These are phyloP conservation scores for Macrotus californicus DNA, from an alignment of 2,113 vertebrate species.

Conservation along the genomic window DNA sequence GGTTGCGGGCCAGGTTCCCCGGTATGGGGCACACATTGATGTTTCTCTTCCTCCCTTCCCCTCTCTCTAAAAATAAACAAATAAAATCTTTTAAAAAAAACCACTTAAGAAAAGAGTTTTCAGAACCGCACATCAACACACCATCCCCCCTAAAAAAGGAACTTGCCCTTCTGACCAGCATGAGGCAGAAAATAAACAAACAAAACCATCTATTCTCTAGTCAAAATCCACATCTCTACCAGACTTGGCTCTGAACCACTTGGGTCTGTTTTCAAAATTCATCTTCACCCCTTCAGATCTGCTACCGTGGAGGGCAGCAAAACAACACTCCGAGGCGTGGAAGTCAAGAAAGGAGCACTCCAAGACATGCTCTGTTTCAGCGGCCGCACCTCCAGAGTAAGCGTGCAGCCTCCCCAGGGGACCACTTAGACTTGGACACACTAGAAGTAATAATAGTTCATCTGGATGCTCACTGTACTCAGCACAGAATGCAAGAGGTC, in stretches of 20 bases:
- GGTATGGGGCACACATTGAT: too few relatives aligned
- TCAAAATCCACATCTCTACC: constrained; percentile 47
- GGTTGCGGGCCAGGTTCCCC: too few relatives aligned
- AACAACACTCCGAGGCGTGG: constrained; percentile 8
- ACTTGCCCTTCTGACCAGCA: background rate
- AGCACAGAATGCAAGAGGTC: background rate
- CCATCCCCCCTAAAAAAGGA: background rate
- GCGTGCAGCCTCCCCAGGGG: background rate
- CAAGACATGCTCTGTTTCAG: background rate
- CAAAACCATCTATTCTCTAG: constrained; percentile 1
- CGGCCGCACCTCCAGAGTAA: background rate
- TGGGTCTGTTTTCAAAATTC: constrained; percentile 39
- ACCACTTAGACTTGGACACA: background rate
- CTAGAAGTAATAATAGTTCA: background rate
- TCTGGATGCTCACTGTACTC: background rate
- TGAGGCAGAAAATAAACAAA: constrained; percentile 50
- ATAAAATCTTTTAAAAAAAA: background rate
- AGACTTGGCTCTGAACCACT: constrained; percentile 37
- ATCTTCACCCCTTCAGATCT: constrained; percentile 45
- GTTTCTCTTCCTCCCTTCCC: too few relatives aligned
- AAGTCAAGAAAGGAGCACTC: background rate
- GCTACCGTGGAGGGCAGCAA: constrained; percentile 47
- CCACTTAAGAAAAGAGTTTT: background rate
- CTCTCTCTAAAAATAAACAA: too few relatives aligned
- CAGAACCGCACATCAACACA: background rate